These are phyloP conservation scores for Lacerta agilis DNA, from an alignment of 2,797 vertebrate species.

Conservation along the genomic window DNA sequence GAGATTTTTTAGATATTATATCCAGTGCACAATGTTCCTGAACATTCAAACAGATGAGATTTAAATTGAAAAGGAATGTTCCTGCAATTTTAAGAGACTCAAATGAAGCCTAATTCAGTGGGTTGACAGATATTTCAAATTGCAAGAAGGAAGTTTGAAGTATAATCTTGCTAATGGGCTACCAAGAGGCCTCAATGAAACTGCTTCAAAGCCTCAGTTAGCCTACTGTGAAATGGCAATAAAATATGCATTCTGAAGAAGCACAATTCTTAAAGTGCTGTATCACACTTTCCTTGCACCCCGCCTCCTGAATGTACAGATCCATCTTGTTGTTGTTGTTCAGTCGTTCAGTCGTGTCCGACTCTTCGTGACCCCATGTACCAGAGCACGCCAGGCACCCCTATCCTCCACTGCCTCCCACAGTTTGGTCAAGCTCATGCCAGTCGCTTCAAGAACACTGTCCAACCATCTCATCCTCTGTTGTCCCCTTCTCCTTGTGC, in stretches of 20 bases:
- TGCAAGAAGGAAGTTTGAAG: not conserved
- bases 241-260: not conserved
- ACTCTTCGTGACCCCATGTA: too few species aligned
- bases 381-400: too few species aligned
- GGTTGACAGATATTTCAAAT: not conserved
- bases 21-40: not conserved
- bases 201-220: not conserved
- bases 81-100: not conserved
- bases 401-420: too few species aligned
- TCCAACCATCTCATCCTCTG: too few species aligned
- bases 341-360: too few species aligned
- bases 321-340: too few species aligned
- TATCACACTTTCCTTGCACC: too few species aligned
- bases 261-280: too few species aligned
- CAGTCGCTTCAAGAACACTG: too few species aligned
- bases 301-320: too few species aligned
- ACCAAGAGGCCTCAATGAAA: not conserved
- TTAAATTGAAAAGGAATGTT: not conserved
- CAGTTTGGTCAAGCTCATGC: too few species aligned
- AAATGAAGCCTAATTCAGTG: not conserved
- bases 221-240: not conserved
- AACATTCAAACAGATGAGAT: not conserved
- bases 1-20: constrained; percentile 6
- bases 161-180: not conserved
- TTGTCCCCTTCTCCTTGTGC: too few species aligned